A percentile compares a stretch with the other conserved stretches of the same genome.
These are phyloP conservation scores for Virgularia gustaviana DNA, from an alignment of 92 coral and sea anemone species.

Conservation along the genomic window DNA sequence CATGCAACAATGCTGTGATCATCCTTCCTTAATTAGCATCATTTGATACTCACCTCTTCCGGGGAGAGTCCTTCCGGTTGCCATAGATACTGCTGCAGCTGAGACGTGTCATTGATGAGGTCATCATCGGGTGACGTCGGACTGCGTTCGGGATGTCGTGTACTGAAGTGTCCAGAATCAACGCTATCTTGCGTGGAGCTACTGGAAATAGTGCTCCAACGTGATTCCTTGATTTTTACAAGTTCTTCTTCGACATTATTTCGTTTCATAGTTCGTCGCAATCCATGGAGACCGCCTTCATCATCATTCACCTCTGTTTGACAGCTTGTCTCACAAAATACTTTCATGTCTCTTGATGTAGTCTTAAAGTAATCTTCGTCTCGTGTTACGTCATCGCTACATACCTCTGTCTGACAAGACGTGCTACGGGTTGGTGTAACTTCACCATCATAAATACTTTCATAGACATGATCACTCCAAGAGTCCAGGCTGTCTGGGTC, in stretches of 20 bases:
- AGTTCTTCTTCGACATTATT: conserved; percentile 27
- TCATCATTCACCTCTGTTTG: conserved; percentile 24
- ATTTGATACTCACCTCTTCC: conserved; percentile 14
- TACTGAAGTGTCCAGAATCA: conserved; percentile 36
- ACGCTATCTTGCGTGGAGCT: conserved; percentile 33
- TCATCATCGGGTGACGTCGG: conserved; percentile 15
- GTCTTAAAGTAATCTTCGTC: neutral
- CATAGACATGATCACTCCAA: conserved; percentile 25
- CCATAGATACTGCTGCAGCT: conserved; percentile 39
- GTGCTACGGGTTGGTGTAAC: conserved; percentile 4
- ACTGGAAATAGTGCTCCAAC: conserved; percentile 16
- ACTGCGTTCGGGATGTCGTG: conserved; percentile 13
- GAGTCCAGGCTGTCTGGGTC: no score
- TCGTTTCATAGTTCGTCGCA: conserved; percentile 23
- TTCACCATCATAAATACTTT: conserved; percentile 17
- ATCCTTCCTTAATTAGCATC: neutral
- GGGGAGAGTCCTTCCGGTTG: conserved; percentile 36
- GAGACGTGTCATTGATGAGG: neutral
- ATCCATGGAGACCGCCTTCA: neutral
- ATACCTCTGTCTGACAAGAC: conserved; percentile 23
- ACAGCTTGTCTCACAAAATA: conserved; percentile 26
- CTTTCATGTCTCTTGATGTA: conserved; percentile 3
- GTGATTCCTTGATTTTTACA: conserved; percentile 24
- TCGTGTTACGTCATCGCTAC: neutral
- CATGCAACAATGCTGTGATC: no score